phyloP scores from a whole-genome alignment of 2,113 vertebrate genomes.

The Hippocampus mohnikei region DNA sequence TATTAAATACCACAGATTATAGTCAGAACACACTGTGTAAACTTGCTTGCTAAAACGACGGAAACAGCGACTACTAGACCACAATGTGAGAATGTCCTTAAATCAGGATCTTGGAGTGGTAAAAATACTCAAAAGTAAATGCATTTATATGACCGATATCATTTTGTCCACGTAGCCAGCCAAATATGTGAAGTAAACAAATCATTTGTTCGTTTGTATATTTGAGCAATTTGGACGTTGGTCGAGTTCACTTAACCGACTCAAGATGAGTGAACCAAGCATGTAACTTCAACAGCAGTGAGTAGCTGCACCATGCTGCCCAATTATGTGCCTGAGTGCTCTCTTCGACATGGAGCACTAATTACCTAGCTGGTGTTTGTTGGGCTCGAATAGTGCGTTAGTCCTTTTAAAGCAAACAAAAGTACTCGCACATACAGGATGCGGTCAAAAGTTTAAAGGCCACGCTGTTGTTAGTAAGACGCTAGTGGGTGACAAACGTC shows the following conservation, averaged over 20 bases:
- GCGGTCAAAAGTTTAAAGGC: neutral
- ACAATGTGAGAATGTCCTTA: conserved; percentile 33
- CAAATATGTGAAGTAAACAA: conserved; percentile 1
- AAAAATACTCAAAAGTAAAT: conserved; percentile 15
- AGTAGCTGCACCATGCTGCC: conserved; percentile 10
- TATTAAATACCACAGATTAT: neutral
- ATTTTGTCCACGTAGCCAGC: conserved; percentile 21
- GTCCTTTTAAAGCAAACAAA: neutral
- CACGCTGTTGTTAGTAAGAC: neutral
- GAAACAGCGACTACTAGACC: conserved; percentile 5
- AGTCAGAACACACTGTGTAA: neutral
- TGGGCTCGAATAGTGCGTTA: neutral
- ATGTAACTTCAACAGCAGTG: conserved; percentile 16
- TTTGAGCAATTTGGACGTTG: neutral
- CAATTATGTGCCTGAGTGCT: conserved; percentile 42
- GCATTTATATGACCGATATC: conserved; percentile 19
- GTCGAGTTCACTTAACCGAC: conserved; percentile 22
- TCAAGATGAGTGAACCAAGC: conserved; percentile 1
- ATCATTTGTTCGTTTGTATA: neutral
- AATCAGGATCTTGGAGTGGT: conserved; percentile 16
- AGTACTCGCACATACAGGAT: neutral
- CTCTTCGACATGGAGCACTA: conserved; percentile 21
- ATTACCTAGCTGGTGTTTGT: neutral
- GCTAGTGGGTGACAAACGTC: no score
- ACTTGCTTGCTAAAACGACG: conserved; percentile 15